Conservation (phyloP, 2,113 vertebrate species). For the Halichoerus grypus region DNA sequence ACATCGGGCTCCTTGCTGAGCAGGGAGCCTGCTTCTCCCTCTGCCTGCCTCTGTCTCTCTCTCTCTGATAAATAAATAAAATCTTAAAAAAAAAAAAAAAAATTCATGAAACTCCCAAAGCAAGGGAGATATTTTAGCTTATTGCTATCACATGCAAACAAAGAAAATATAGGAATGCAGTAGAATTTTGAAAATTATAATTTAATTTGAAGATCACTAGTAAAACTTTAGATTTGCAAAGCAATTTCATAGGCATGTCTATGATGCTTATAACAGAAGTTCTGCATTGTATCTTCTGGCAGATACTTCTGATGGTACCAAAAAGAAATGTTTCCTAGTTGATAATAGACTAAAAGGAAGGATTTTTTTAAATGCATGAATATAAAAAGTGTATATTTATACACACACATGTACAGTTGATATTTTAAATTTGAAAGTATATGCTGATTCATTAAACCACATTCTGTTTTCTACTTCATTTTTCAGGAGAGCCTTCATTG, state of each 20-base stretch:
- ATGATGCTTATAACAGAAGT: constrained; percentile 42
- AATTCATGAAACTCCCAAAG: constrained; percentile 65
- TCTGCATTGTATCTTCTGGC: not conserved
- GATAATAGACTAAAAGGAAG: not conserved
- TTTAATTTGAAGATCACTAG: constrained; percentile 64
- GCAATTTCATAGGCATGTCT: constrained; percentile 41
- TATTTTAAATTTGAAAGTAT: constrained; percentile 5
- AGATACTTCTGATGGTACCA: not conserved
- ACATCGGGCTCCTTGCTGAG: no score
- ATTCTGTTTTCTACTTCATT: not conserved
- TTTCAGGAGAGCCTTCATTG: not conserved
- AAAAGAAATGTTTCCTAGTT: not conserved
- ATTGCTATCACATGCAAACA: constrained; percentile 42
- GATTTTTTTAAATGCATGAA: not conserved
- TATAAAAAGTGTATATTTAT: not conserved
- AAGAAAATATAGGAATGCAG: not conserved
- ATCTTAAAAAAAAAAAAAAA: not conserved
- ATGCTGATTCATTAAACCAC: not conserved
- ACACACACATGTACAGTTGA: not conserved
- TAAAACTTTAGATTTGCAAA: constrained; percentile 33
- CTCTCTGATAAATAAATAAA: no score
- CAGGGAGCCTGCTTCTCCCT: no score
- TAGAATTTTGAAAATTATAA: constrained; percentile 64
- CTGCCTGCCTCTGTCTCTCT: no score
- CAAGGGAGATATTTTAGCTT: constrained; percentile 41